Base-by-base conservation (phyloP, 2,797 vertebrate genomes). In the Tragopan temminckii region DNA sequence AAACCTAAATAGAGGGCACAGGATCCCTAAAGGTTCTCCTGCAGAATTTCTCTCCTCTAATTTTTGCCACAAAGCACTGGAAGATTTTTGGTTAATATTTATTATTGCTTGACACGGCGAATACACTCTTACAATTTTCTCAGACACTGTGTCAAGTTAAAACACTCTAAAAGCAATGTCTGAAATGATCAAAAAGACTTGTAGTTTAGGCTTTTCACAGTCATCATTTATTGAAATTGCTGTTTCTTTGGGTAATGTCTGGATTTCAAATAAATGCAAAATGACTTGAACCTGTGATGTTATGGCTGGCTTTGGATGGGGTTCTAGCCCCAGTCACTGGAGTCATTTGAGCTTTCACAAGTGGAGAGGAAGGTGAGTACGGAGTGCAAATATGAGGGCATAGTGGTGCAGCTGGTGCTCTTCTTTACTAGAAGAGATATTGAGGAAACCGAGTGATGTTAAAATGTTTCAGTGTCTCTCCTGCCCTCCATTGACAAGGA, bases 401-500 rank as follows among this genome's bases (percentile, higher is more conserved):
- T 12, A 36, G 1, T 4, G 57, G 11, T 42, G 25, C 5, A 17
- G 13, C 8, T 35, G 69, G 9, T 48, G 1, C 12, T 29, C n/a
- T 18, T 4, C 24, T 24, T 36, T 6, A n/a, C 61, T 61, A 52
- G 59, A 53, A 38, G 46, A 29, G 6, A 13, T 10, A 1, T 4
- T 70, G 42, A 19, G 43, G 43, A 68, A 68, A 14, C 6, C 0
- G 18, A 35, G 31, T 4, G 5, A 38, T 38, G 67, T 31, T 46
- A 8, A 45, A 55, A 20, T 4, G 50, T 83, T 80, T 70, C 31
- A 63, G 76, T 57, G 53, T 62, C 76, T 88, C 53, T 85, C 57
- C 91, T 92, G 95, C 94, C 94, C 89, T 83, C 91, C 82, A 29
- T 87, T 80, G 92, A 48, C 3, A 0, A 85, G 87, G 69, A 89